These are phyloP conservation scores for Oxyteleia sp. DNA, from an alignment of 2,888 invertebrate species.

Conservation along the genomic window DNA sequence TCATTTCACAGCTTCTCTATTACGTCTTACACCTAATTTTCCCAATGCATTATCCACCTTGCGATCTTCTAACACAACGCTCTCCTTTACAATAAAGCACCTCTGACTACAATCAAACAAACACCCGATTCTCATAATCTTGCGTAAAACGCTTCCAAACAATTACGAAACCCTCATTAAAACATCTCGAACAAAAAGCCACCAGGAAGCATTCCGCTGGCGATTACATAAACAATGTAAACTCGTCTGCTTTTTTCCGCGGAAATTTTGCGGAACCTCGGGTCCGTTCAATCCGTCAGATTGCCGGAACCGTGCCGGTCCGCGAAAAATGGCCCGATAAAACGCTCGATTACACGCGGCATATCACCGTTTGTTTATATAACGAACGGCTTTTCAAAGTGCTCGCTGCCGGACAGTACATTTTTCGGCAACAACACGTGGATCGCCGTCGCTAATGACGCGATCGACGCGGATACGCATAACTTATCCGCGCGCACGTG, in stretches of 20 bases:
- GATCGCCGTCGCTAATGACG: constrained; percentile 42
- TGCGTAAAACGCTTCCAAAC: not conserved
- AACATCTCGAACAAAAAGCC: not conserved
- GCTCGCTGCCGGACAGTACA: constrained; percentile 20
- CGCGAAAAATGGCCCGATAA: constrained; percentile 21
- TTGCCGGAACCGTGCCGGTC: constrained; percentile 21
- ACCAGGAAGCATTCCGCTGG: not conserved
- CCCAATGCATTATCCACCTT: too few relatives aligned
- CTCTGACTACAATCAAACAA: too few relatives aligned
- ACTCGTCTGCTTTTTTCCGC: constrained; percentile 3
- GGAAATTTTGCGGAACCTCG: not conserved
- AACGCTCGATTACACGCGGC: constrained; percentile 26
- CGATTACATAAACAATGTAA: constrained; percentile 23
- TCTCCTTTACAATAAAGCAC: too few relatives aligned
- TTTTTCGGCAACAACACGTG: constrained; percentile 45
- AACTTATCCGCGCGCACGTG: constrained; percentile 55
- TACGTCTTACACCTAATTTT: too few relatives aligned
- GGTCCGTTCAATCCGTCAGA: constrained; percentile 26
- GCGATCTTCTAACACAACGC: too few relatives aligned
- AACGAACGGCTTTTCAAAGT: constrained; percentile 22
- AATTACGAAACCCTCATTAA: constrained; percentile 6
- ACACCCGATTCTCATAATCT: too few relatives aligned
- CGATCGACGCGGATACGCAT: constrained; percentile 59
- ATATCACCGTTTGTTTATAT: constrained; percentile 25
- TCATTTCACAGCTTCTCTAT: too few relatives aligned